Conservation (phyloP, 1,140 invertebrate genomes). For the Holcopasites calliopsidis region DNA sequence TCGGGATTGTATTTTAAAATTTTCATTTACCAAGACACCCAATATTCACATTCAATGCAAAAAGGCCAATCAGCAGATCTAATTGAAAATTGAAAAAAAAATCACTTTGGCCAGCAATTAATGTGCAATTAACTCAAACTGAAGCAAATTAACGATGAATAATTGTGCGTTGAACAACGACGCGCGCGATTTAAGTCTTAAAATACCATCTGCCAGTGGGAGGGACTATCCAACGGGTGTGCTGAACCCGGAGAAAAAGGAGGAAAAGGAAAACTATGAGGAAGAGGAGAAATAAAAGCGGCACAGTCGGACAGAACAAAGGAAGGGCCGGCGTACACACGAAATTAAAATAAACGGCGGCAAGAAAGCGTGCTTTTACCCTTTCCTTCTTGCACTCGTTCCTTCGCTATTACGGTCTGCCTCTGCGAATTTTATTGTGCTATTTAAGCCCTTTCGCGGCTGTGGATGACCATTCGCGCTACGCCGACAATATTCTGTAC, state of each 20-base stretch:
- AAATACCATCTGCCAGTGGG: conserved; percentile 29
- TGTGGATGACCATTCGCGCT: conserved; percentile 51
- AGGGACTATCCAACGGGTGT: not conserved
- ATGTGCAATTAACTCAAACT: no score
- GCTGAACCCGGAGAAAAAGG: not conserved
- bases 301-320: conserved; percentile 67
- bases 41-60: no score
- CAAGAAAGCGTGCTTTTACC: conserved; percentile 67
- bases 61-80: not conserved
- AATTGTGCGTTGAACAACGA: conserved; percentile 2
- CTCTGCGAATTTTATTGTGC: conserved; percentile 71
- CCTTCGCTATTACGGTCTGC: conserved; percentile 9
- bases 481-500: conserved; percentile 3
- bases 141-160: conserved; percentile 3
- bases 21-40: no score
- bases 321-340: conserved; percentile 62
- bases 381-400: conserved; percentile 5
- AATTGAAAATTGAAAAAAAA: not conserved
- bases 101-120: conserved; percentile 4
- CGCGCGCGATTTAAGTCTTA: conserved; percentile 8
- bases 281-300: conserved; percentile 59
- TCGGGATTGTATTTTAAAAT: no score
- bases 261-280: conserved; percentile 37
- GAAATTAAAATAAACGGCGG: conserved; percentile 79
- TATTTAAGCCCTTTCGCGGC: conserved; percentile 71